Base-by-base conservation (phyloP, 2,888 invertebrate genomes). In the Stenurella melanura region DNA sequence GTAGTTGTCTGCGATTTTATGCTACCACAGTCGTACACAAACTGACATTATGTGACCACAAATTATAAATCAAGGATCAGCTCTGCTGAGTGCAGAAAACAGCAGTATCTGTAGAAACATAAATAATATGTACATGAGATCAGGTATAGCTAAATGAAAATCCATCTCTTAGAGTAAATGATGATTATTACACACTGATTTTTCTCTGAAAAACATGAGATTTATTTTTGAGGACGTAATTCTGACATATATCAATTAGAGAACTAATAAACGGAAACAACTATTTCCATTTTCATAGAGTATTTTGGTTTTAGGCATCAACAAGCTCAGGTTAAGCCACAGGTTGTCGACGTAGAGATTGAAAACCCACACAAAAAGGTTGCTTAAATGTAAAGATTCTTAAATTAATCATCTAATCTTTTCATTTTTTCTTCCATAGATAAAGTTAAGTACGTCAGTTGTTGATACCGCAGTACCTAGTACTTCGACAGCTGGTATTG, bases 271-370 rank as follows among this genome's bases (percentile, higher is more conserved):
- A 34, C 30, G 7, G 30, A 34, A 9, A 34, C 7, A 34, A 34
- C 3, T 34, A 7, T 34, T 9, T 7, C 30, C 30, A 34, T 34
- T 34, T n/a, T 50, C 50, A n/a, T n/a, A 4, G 5, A 26, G 50
- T 61, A 21, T 38, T 50, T 64, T 64, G 9, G 18, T 30, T 1
- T 91, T 91, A 9, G 93, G 91, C 85, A 88, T 80, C 76, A 89
- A 83, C 58, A 56, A 21, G 77, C 70, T 15, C 63, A 71, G 34
- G 67, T 63, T 61, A 73, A 72, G 38, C 73, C 42, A 67, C 64
- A 74, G 77, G 86, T 78, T 81, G 85, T 75, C 78, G 87, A 77
- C 54, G 71, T 73, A 30, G 68, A 75, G 19, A 73, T 79, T 71
- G 71, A 64, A 21, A 63, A 69, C 10, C 34, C 69, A 12, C 60